These are phyloP conservation scores for Helostoma temminkii DNA, from an alignment of 2,797 vertebrate species.

Conservation along the genomic window DNA sequence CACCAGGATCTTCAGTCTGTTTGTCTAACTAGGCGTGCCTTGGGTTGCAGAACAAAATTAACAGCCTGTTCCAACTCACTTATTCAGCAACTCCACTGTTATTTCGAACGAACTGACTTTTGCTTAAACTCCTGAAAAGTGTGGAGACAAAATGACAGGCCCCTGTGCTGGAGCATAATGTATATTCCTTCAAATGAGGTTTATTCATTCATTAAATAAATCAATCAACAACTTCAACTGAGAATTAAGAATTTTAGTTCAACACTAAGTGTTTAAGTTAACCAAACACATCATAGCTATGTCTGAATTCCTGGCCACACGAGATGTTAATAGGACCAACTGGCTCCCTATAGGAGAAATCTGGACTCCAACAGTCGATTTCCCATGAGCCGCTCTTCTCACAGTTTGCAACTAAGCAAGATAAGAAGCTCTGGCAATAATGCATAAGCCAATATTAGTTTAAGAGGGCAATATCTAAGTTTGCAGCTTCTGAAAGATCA, in stretches of 20 bases:
- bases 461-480: no score
- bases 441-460: neutral
- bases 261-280: neutral
- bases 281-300: slow-evolving; percentile 17
- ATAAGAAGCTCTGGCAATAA: neutral
- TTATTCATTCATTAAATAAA: neutral
- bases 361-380: slow-evolving; percentile 44
- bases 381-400: slow-evolving; percentile 34
- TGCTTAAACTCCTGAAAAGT: neutral
- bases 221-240: neutral
- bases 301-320: slow-evolving; percentile 8
- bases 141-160: neutral
- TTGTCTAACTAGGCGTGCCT: slow-evolving; percentile 78
- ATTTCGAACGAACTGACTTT: neutral
- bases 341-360: slow-evolving; percentile 58
- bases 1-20: slow-evolving; percentile 81
- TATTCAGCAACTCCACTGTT: neutral
- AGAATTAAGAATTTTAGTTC: slow-evolving; percentile 24
- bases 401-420: slow-evolving; percentile 17
- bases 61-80: slow-evolving; percentile 42
- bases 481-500: no score
- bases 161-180: neutral
- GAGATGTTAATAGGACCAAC: slow-evolving; percentile 31
- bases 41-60: slow-evolving; percentile 16
- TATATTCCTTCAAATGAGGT: slow-evolving; percentile 12